Evolutionary conservation across 2,888 invertebrate genomes (phyloP), one percentile per base, ranked within the genome.

Genomic region (Pristionchus mayeri): DNA sequence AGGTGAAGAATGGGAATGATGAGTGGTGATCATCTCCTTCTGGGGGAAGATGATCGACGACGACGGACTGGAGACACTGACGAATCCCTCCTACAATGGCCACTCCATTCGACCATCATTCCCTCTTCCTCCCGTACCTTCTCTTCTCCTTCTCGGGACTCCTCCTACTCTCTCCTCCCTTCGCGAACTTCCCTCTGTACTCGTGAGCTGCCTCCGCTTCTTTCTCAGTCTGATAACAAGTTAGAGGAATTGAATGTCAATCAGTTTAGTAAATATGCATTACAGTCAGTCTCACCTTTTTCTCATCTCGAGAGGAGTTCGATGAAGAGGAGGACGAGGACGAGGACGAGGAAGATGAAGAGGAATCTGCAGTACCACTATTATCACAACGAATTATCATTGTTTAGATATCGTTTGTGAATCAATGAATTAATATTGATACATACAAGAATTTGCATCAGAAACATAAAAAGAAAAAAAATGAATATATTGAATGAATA

Each of bases 91-190:
- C 76, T 71, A 30, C 3, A 71, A 71, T 40, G 44, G 6, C 11
- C 24, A n/a, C 2, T 24, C 21, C 71, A 24, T 67, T 67, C 67
- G 1, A 18, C 9, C 67, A 21, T 4, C 67, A 67, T 30, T 27
- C 6, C 30, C 3, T 34, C 2, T 37, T 2, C n/a, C 71, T 44
- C n/a, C 71, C 40, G 40, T 71, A 71, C 71, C 71, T 34, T 34
- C 63, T 63, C 63, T 34, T 71, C n/a, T 71, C 40, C 71, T 44
- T 71, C 71, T 44, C 71, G 71, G 71, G 71, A 71, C 71, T 71
- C 44, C 40, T 71, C 11, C 71, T 37, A 24, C n/a, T 71, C 40
- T 71, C 71, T 1, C 30, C 16, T 37, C 24, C 16, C 40, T 71
- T 71, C 40, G 71, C 71, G 71, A 71, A 71, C n/a, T 71, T 71